Evolutionary conservation across 2,797 vertebrate species (phyloP).

Genomic region (Podarcis lilfordi): DNA sequence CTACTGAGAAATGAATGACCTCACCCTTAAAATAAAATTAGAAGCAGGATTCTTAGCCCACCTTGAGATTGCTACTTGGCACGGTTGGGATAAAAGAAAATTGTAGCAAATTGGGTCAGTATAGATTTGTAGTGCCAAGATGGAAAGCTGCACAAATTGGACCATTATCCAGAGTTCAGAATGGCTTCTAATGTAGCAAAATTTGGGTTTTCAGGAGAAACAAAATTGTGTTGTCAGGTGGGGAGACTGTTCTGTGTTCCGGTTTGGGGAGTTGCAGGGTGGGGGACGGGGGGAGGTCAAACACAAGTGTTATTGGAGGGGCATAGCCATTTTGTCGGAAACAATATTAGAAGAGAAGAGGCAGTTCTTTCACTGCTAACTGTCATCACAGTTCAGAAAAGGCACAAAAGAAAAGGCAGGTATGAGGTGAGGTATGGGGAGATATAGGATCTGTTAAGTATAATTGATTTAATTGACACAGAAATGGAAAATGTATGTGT

Average conservation of each 20-base stretch:
- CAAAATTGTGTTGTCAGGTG: not conserved
- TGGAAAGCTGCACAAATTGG: slow-evolving; percentile 2
- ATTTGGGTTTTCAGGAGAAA: not conserved
- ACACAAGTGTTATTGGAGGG: not conserved
- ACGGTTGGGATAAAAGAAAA: not conserved
- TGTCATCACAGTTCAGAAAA: not conserved
- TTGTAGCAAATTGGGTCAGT: not conserved
- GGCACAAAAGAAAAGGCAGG: not conserved
- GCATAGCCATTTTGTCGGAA: not conserved
- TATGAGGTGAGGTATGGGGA: not conserved
- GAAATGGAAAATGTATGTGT: no score
- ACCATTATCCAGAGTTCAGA: not conserved
- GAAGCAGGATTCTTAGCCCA: slow-evolving; percentile 44
- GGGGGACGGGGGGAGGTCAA: not conserved
- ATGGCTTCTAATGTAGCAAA: not conserved
- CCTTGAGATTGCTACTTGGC: slow-evolving; percentile 53
- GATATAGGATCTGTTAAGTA: not conserved
- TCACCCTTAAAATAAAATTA: slow-evolving; percentile 47
- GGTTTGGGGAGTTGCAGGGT: no score
- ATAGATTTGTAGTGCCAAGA: not conserved
- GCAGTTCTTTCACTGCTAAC: not conserved
- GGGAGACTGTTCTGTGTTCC: not conserved
- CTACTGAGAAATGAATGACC: slow-evolving; percentile 29
- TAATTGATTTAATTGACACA: no score
- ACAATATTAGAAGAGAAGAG: not conserved